These are phyloP conservation scores for Chionoecetes opilio DNA, from an alignment of 1,140 invertebrate genomes.

Conservation along the genomic window DNA sequence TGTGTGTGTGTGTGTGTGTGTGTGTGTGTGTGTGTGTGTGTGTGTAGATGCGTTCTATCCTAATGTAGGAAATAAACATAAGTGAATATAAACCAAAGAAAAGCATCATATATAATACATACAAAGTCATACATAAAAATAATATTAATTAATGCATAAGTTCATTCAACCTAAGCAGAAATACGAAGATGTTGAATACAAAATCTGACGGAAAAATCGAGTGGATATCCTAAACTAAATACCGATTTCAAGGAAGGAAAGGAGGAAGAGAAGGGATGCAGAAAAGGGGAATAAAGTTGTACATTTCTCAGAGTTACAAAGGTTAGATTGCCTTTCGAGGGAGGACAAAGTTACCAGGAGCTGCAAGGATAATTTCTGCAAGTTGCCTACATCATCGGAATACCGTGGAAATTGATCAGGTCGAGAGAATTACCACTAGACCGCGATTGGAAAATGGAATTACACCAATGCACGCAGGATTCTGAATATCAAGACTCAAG, in stretches of 20 bases:
- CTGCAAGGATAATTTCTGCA: not conserved
- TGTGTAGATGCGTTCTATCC: too few relatives aligned
- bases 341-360: not conserved
- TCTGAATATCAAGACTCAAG: too few relatives aligned
- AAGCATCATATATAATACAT: too few relatives aligned
- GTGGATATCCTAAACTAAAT: not conserved
- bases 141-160: not conserved
- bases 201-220: not conserved
- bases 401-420: not conserved
- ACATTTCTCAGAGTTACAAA: not conserved
- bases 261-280: not conserved
- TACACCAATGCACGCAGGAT: too few relatives aligned
- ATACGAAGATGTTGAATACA: not conserved
- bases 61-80: too few relatives aligned
- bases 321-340: slow-evolving; percentile 13
- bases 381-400: not conserved
- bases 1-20: too few relatives aligned
- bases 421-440: not conserved
- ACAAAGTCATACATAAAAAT: too few relatives aligned
- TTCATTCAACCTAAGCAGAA: not conserved
- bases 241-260: not conserved
- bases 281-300: not conserved
- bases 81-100: too few relatives aligned
- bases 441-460: too few relatives aligned
- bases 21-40: too few relatives aligned